Evolutionary conservation across 2,113 vertebrate species (phyloP).

Genomic region (Elephas maximus): DNA sequence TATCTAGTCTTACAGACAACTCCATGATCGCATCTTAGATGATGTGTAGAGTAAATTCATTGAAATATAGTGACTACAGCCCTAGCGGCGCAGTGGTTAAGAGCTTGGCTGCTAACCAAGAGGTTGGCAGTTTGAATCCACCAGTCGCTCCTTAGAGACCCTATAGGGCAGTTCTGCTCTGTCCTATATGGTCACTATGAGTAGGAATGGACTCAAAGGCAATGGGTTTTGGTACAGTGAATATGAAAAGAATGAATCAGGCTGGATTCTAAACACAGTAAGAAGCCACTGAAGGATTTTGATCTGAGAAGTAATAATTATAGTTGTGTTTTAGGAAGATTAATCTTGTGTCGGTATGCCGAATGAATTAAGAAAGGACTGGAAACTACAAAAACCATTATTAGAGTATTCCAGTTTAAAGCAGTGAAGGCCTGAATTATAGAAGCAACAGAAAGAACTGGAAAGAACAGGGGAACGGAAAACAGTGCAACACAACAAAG

Average conservation of each 20-base stretch:
- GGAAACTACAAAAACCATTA: neutral
- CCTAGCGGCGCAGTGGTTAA: too few species aligned
- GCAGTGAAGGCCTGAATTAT: neutral
- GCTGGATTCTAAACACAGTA: constrained; percentile 46
- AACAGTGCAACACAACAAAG: neutral
- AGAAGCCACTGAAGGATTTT: constrained; percentile 31
- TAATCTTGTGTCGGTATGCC: constrained; percentile 23
- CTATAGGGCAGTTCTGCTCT: too few species aligned
- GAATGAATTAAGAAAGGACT: neutral
- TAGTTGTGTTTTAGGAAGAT: neutral
- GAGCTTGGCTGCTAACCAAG: too few species aligned
- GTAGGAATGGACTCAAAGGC: too few species aligned
- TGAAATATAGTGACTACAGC: neutral
- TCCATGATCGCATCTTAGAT: neutral
- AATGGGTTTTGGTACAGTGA: neutral
- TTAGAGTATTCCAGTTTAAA: neutral
- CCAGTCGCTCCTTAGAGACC: too few species aligned
- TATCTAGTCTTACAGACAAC: constrained; percentile 3
- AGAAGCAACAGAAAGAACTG: neutral
- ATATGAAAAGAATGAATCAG: constrained; percentile 3
- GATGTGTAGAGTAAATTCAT: neutral
- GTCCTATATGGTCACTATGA: too few species aligned
- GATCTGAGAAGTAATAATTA: constrained; percentile 44
- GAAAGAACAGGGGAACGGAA: neutral
- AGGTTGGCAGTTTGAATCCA: too few species aligned